Evolutionary conservation across 2,797 vertebrate genomes (phyloP), one percentile per base, ranked within the genome.

Genomic region (Enteromius treurensis): DNA sequence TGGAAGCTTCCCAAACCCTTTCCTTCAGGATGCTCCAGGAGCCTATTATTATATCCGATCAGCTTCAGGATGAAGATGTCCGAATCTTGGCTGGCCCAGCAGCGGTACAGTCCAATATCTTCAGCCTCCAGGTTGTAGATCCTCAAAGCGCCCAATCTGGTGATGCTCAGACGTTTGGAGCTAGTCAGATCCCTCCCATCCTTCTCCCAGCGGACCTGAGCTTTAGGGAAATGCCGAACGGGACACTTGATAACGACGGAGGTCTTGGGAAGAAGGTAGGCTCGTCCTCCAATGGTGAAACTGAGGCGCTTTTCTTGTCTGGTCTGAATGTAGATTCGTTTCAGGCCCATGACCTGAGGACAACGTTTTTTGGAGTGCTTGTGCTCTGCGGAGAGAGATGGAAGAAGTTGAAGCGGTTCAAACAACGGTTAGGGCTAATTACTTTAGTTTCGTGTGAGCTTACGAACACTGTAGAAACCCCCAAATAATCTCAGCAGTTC

Each of bases 191-290:
- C 90, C 1, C 29, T 92, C 0, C 94, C 93, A 0, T 97, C 96
- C 80, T 97, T 98, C 89, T 95, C 93, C 97, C 97, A 98, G 4
- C 21, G 93, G 86, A 98, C 94, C 51, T 92, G 93, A 1, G 92
- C 88, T 82, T 96, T 97, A 78, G 94, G 96, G 90, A 97, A 97
- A 60, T 92, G 88, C 17, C 93, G 88, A 58, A 97, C 95, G 0
- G 97, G 97, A 81, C 97, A 98, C 81, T 94, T 96, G 86, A 98
- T 95, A 0, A 97, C 91, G 79, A 98, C 91, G 0, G 96, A 96
- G 0, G 97, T 97, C 89, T 96, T 95, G 23, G 97, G 96, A 29
- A 97, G 93, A 5, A 98, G 88, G 86, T 97, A 98, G 53, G 97
- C 96, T 5, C 96, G 93, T 81, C 96, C 94, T 0, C 97, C 97